These are phyloP conservation scores for Anoplolepis gracilipes DNA, from an alignment of 1,140 invertebrate species.

Conservation along the genomic window DNA sequence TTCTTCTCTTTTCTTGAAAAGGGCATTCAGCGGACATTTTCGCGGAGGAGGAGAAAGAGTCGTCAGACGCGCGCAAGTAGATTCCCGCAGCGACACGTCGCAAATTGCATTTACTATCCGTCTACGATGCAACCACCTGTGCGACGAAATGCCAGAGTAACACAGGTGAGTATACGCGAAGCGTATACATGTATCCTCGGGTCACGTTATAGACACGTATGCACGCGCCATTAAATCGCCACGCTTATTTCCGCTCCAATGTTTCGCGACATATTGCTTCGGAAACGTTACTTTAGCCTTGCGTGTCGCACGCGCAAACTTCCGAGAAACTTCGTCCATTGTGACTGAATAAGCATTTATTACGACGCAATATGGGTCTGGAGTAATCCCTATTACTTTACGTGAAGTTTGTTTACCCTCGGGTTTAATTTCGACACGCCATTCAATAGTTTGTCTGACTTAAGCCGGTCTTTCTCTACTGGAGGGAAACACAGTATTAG, in stretches of 20 bases:
- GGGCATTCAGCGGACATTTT: constrained; percentile 28
- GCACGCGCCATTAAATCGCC: constrained; percentile 37
- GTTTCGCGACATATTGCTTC: constrained; percentile 6
- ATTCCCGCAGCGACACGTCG: neutral
- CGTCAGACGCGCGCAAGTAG: neutral
- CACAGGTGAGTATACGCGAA: constrained; percentile 26
- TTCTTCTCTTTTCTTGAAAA: constrained; percentile 31
- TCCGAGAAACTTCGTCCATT: constrained; percentile 55
- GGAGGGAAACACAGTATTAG: neutral
- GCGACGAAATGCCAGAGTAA: constrained; percentile 70
- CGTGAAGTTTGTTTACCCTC: constrained; percentile 10
- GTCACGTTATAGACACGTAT: neutral
- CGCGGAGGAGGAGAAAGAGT: neutral
- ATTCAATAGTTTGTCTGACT: neutral
- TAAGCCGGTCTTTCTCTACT: neutral
- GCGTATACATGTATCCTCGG: constrained; percentile 30
- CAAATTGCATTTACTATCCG: constrained; percentile 31
- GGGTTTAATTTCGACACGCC: neutral
- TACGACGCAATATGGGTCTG: neutral
- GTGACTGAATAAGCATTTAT: constrained; percentile 20
- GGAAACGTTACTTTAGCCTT: constrained; percentile 44
- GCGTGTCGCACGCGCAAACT: constrained; percentile 46
- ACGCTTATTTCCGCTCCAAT: constrained; percentile 26
- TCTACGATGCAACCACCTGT: constrained; percentile 58
- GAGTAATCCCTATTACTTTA: constrained; percentile 3